These are phyloP conservation scores for Grapholita molesta DNA, from an alignment of 1,140 invertebrate species.

Conservation along the genomic window DNA sequence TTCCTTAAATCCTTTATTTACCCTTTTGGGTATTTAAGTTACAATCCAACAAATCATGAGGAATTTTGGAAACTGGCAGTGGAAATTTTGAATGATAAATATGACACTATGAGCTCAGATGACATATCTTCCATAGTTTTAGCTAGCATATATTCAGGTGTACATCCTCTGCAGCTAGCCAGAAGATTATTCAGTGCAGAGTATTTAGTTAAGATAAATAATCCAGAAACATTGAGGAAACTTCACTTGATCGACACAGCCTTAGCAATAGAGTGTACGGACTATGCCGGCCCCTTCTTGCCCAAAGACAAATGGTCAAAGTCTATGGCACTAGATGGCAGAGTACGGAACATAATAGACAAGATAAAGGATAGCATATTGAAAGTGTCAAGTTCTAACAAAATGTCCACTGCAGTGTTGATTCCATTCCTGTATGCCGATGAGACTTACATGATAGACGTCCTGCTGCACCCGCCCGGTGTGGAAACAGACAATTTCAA, in stretches of 20 bases:
- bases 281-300: slow-evolving; percentile 80
- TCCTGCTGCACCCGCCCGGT: slow-evolving; percentile 78
- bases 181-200: slow-evolving; percentile 81
- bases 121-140: slow-evolving; percentile 82
- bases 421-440: slow-evolving; percentile 78
- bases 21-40: slow-evolving; percentile 82
- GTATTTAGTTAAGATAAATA: slow-evolving; percentile 81
- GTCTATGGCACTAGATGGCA: slow-evolving; percentile 74
- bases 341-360: slow-evolving; percentile 77
- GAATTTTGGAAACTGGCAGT: slow-evolving; percentile 82
- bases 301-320: slow-evolving; percentile 76
- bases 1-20: slow-evolving; percentile 80
- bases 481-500: slow-evolving; percentile 59
- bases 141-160: slow-evolving; percentile 82
- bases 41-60: slow-evolving; percentile 73
- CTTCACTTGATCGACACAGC: slow-evolving; percentile 82
- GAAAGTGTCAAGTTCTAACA: slow-evolving; percentile 59
- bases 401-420: slow-evolving; percentile 73
- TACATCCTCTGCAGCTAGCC: slow-evolving; percentile 82
- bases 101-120: slow-evolving; percentile 80
- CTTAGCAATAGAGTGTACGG: slow-evolving; percentile 81
- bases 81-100: slow-evolving; percentile 78
- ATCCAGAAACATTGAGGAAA: slow-evolving; percentile 64
- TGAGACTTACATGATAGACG: slow-evolving; percentile 81
- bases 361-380: slow-evolving; percentile 71